Evolutionary conservation across 2,797 vertebrate species (phyloP), one percentile per base, ranked within the genome.

Genomic region (Urosaurus nigricauda): DNA sequence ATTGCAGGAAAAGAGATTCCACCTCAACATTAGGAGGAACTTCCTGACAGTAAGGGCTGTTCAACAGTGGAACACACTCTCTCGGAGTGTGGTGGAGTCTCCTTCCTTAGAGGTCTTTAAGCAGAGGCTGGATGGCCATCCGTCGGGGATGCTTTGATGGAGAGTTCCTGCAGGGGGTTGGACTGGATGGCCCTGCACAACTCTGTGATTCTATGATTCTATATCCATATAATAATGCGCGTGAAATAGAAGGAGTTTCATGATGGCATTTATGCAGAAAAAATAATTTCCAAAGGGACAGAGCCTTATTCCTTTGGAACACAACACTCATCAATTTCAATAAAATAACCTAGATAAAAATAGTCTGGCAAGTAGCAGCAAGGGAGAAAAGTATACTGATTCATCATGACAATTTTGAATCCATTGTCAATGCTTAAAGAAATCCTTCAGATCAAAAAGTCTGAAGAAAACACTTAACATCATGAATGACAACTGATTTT

Each of bases 291-390:
- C 56, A 77, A 60, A 77, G 37, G 37, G 56, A 77, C 4, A 7
- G 37, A 37, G 21, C n/a, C 11, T 60, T 81, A 5, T 85, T 77
- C 77, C 73, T 43, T 63, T 63, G 58, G 16, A 63, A 63, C 26
- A 47, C 26, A 43, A 29, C 40, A 13, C 53, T 63, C 58, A 43
- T 43, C 56, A 32, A 37, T 85, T 85, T 40, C 58, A n/a, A 60
- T 77, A 85, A 75, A 85, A 77, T 3, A 51, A 51, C 17, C 63
- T 40, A 77, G 37, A 47, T 60, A 85, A 85, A 85, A 85, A 82
- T 77, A 63, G 40, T 58, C 56, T 77, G 37, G 32, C 16, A 85
- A 77, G 19, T 43, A 63, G 47, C 56, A 85, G 26, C 40, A 37
- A 77, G 40, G 73, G 40, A 63, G 63, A 40, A 47, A 77, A 77